A percentile compares a stretch with the other conserved stretches of the same genome.
Conservation (phyloP, 1,140 invertebrate genomes). For the Philotrypesis tridentata region DNA sequence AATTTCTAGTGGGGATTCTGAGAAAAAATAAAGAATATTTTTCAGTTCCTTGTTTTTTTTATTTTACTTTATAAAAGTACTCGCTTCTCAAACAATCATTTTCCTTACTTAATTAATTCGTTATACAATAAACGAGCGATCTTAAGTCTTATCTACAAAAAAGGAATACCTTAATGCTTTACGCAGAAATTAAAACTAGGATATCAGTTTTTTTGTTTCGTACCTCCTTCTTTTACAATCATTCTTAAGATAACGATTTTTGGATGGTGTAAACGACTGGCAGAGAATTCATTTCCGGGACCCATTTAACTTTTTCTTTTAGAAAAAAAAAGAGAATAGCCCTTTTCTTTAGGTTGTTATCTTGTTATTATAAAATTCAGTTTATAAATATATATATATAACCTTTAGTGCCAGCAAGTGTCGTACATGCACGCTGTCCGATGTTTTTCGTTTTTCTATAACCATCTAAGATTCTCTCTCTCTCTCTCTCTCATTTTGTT, state of each 20-base stretch:
- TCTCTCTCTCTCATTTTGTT: conserved; percentile 3
- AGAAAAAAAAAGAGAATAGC: conserved; percentile 15
- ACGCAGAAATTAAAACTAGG: conserved; percentile 47
- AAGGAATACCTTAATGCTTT: conserved; percentile 50
- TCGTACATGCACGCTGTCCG: neutral
- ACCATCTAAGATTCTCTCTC: neutral
- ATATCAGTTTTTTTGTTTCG: conserved; percentile 36
- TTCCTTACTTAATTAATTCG: conserved; percentile 48
- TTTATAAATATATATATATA: conserved; percentile 46
- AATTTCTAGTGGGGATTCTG: conserved; percentile 6
- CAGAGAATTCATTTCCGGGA: conserved; percentile 27
- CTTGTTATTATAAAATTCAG: conserved; percentile 41
- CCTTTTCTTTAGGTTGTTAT: conserved; percentile 8
- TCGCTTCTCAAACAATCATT: conserved; percentile 48
- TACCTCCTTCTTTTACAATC: conserved; percentile 37
- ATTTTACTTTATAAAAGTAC: conserved; percentile 52
- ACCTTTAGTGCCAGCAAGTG: conserved; percentile 19
- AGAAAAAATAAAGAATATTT: conserved; percentile 26
- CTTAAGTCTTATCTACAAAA: conserved; percentile 50
- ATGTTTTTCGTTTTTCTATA: neutral
- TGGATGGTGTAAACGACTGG: conserved; percentile 26
- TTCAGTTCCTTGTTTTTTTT: conserved; percentile 37
- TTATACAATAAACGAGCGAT: conserved; percentile 49
- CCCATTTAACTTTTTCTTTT: neutral
- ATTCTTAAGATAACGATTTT: conserved; percentile 43